phyloP scores from a whole-genome alignment of 2,797 vertebrate species.

The Heterohyrax brucei region DNA sequence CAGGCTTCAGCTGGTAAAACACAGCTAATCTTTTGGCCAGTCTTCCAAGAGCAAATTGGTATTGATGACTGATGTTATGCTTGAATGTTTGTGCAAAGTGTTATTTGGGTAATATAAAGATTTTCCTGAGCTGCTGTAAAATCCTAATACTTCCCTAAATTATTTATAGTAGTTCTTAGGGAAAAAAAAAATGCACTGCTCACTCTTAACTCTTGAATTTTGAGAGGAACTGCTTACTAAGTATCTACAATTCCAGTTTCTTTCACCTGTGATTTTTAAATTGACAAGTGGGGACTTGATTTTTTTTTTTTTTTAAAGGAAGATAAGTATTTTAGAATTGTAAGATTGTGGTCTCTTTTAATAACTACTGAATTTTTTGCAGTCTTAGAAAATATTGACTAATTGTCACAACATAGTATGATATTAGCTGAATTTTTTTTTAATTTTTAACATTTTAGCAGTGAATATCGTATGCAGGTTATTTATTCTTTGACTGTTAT shows the following conservation, averaged over 20 bases:
- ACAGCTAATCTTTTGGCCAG: conserved; percentile 15
- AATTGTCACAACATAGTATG: conserved; percentile 1
- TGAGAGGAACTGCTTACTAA: conserved; percentile 69
- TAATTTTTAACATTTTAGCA: not conserved
- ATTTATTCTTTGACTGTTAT: not conserved
- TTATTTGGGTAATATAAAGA: conserved; percentile 82
- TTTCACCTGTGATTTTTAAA: conserved; percentile 30
- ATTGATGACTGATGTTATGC: conserved; percentile 71
- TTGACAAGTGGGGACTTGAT: not conserved
- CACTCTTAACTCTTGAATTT: conserved; percentile 72
- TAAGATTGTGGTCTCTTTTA: conserved; percentile 31
- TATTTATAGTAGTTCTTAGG: conserved; percentile 78
- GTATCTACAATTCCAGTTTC: conserved; percentile 21
- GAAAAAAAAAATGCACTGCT: conserved; percentile 74
- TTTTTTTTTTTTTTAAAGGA: conserved; percentile 22
- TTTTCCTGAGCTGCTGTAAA: conserved; percentile 85
- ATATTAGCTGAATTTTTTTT: not conserved
- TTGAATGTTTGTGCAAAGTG: conserved; percentile 79
- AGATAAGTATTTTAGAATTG: not conserved
- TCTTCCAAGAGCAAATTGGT: conserved; percentile 21
- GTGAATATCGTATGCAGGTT: not conserved
- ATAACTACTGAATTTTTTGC: not conserved
- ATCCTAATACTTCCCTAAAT: conserved; percentile 77
- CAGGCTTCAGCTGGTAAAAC: conserved; percentile 38
- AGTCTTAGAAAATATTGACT: conserved; percentile 17